Evolutionary conservation across 2,797 vertebrate species (phyloP).

Genomic region (Fringilla coelebs): DNA sequence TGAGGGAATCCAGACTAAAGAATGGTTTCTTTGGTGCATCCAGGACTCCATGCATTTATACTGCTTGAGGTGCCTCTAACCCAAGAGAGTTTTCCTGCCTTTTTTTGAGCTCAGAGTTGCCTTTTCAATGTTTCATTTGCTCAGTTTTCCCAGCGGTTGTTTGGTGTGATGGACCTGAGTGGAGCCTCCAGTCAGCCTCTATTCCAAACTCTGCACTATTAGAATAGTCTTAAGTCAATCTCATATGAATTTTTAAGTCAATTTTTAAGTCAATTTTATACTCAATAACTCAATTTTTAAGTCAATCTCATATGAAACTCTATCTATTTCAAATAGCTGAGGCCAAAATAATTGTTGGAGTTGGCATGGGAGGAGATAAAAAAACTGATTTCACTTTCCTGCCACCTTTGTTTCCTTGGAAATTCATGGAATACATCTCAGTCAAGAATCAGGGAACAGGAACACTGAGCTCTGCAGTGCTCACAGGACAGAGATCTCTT

Average conservation of each 20-base stretch:
- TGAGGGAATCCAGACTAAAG: background rate
- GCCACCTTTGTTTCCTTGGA: background rate
- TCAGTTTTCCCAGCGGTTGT: background rate
- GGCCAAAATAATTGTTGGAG: background rate
- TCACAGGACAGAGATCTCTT: background rate
- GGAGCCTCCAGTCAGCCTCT: background rate
- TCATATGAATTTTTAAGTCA: too few species aligned
- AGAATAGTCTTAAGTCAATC: background rate
- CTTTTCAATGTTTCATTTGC: background rate
- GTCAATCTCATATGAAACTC: background rate
- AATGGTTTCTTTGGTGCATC: background rate
- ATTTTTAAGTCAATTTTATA: too few species aligned
- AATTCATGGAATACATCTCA: rapidly evolving
- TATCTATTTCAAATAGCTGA: background rate
- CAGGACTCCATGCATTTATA: background rate
- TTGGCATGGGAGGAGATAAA: background rate
- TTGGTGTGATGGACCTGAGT: rapidly evolving
- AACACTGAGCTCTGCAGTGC: background rate
- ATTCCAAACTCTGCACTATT: background rate
- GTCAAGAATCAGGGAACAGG: background rate
- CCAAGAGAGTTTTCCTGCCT: background rate
- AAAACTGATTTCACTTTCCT: background rate
- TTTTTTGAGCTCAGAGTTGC: background rate
- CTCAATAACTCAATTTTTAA: too few species aligned
- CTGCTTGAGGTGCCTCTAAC: background rate